Percentiles rank a stretch among this genome's conserved stretches.
Evolutionary conservation across 2,888 invertebrate species (phyloP).

Genomic region (Leptothorax acervorum): DNA sequence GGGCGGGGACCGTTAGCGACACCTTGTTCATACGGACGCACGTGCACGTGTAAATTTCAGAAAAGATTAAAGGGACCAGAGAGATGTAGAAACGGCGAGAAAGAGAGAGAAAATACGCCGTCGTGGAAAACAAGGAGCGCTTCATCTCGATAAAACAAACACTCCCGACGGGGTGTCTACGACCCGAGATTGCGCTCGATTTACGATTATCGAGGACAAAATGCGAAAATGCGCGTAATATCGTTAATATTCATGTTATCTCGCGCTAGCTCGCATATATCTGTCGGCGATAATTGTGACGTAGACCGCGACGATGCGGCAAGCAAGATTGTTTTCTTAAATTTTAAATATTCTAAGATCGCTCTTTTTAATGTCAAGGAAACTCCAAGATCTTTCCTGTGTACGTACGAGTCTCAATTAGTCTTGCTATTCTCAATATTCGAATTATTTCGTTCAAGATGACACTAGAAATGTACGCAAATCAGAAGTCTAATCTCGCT

Average conservation of each 20-base stretch:
- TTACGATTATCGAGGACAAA: conserved; percentile 32
- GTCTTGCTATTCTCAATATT: background rate
- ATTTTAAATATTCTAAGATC: background rate
- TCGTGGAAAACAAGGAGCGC: background rate
- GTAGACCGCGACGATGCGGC: background rate
- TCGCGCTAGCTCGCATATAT: background rate
- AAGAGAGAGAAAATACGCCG: background rate
- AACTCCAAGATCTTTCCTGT: background rate
- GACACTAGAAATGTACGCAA: background rate
- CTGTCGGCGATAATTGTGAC: background rate
- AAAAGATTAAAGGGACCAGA: conserved; percentile 55
- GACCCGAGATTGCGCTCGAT: background rate
- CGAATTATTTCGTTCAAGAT: background rate
- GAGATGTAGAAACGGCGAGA: conserved; percentile 1
- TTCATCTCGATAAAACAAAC: conserved; percentile 24
- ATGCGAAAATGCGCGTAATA: conserved; percentile 15
- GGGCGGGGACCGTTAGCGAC: conserved; percentile 72
- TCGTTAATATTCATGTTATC: conserved; percentile 29
- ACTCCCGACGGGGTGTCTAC: background rate
- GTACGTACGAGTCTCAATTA: background rate
- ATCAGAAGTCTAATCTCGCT: background rate
- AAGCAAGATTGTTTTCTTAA: background rate
- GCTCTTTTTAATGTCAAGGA: background rate
- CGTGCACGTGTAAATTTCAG: conserved; percentile 60
- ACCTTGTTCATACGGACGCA: conserved; percentile 69